A percentile compares a stretch with the other conserved stretches of the same genome.
These are phyloP conservation scores for Gerris lacustris DNA, from an alignment of 2,888 invertebrate genomes.

Conservation along the genomic window DNA sequence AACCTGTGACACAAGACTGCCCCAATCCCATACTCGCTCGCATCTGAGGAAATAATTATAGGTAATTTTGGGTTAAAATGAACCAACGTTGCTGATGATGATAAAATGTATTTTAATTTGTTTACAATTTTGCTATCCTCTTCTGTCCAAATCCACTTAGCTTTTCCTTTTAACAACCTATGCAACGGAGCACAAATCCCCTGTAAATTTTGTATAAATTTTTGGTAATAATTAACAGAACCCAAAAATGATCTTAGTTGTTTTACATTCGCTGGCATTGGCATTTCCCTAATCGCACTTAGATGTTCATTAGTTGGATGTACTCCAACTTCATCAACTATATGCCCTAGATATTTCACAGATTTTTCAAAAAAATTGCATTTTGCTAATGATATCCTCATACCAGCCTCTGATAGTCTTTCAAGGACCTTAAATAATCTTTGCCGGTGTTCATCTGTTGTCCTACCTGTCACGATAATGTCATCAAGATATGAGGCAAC, in stretches of 20 bases:
- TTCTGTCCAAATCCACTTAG: constrained; percentile 7
- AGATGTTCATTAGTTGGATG: too few species aligned
- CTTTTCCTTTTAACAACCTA: constrained; percentile 6
- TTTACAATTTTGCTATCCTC: constrained; percentile 8
- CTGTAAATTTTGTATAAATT: constrained; percentile 8
- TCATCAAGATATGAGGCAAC: constrained; percentile 2
- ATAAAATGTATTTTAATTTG: too few species aligned
- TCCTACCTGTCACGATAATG: constrained; percentile 7
- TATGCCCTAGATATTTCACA: too few species aligned
- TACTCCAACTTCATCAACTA: too few species aligned
- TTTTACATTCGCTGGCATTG: background rate
- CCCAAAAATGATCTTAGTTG: background rate
- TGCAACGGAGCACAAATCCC: constrained; percentile 6
- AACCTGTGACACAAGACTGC: constrained; percentile 14
- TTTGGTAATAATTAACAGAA: constrained; percentile 10
- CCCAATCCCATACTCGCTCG: constrained; percentile 14
- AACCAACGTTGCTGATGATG: too few species aligned
- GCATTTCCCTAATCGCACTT: too few species aligned
- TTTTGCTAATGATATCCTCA: background rate
- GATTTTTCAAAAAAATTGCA: too few species aligned
- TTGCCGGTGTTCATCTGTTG: constrained; percentile 12
- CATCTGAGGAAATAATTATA: constrained; percentile 1
- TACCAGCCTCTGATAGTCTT: background rate
- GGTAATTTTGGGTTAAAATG: too few species aligned
- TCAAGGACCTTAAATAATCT: constrained; percentile 5